These are phyloP conservation scores for Leptestheria dahalacensis DNA, from an alignment of 1,140 invertebrate genomes.

Conservation along the genomic window DNA sequence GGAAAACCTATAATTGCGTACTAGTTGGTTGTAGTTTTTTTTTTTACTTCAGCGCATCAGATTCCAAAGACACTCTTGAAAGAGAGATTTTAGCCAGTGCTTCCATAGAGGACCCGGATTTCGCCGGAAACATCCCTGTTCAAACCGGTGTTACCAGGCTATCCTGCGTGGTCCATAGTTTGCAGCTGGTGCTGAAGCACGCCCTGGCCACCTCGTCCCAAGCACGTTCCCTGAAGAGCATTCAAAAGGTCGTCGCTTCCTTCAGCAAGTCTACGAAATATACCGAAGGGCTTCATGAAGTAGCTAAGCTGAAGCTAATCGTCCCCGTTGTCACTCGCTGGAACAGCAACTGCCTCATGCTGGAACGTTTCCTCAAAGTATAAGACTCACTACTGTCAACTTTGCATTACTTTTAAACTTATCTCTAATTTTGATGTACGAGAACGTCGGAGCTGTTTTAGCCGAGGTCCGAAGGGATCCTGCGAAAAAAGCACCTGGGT, in stretches of 20 bases:
- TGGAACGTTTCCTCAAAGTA: not conserved
- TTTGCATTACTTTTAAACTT: not conserved
- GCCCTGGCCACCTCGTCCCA: not conserved
- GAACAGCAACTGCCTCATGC: conserved; percentile 4
- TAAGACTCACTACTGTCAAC: not conserved
- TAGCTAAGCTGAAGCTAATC: not conserved
- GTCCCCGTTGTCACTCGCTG: not conserved
- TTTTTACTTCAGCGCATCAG: too few relatives aligned
- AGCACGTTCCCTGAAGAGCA: not conserved
- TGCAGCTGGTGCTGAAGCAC: conserved; percentile 4
- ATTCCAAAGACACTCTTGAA: not conserved
- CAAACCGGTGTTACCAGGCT: not conserved
- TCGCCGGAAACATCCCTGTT: not conserved
- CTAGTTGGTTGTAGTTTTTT: too few relatives aligned
- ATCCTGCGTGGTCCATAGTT: conserved; percentile 4
- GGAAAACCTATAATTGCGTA: too few relatives aligned
- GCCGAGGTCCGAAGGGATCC: not conserved
- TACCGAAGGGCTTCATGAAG: not conserved
- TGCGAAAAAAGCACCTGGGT: not conserved
- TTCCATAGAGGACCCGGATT: not conserved
- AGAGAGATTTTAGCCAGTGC: not conserved
- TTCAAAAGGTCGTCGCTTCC: conserved; percentile 5
- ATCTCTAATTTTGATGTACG: not conserved
- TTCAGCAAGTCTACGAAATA: not conserved
- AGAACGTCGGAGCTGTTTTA: not conserved